Percentiles rank a stretch among this genome's conserved stretches.
Conservation (phyloP, 2,888 invertebrate species). For the Malthinus seriepunctatus region DNA sequence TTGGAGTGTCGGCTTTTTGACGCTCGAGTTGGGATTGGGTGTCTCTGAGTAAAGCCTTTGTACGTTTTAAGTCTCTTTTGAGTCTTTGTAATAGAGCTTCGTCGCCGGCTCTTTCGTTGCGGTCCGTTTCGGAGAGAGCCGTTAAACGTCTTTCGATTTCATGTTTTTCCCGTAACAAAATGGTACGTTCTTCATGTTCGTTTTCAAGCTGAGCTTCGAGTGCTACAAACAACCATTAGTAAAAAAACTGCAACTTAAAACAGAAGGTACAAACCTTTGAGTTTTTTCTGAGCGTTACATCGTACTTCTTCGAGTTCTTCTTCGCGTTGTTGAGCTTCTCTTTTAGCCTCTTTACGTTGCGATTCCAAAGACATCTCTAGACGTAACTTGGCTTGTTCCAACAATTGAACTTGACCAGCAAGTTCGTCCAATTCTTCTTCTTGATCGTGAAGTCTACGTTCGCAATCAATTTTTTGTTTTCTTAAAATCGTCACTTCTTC, state of each 20-base stretch:
- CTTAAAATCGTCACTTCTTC: conserved; percentile 84
- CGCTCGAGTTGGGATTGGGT: conserved; percentile 91
- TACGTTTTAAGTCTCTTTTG: conserved; percentile 84
- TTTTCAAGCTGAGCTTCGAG: conserved; percentile 90
- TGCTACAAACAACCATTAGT: conserved; percentile 58
- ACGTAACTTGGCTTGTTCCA: conserved; percentile 91
- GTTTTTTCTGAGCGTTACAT: conserved; percentile 88
- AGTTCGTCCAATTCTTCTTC: conserved; percentile 96
- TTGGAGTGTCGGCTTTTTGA: conserved; percentile 83
- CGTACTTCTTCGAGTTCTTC: conserved; percentile 93
- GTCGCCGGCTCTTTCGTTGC: conserved; percentile 72
- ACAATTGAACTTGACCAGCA: conserved; percentile 75
- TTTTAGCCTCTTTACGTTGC: conserved; percentile 85
- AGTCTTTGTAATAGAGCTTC: conserved; percentile 75
- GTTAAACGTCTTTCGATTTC: conserved; percentile 86
- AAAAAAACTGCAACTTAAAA: neutral
- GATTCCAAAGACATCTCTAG: conserved; percentile 94
- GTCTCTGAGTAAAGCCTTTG: conserved; percentile 87
- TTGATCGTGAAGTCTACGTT: conserved; percentile 81
- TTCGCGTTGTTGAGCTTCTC: conserved; percentile 88
- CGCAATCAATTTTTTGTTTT: conserved; percentile 84
- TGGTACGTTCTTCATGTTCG: conserved; percentile 89
- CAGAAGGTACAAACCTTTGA: conserved; percentile 65
- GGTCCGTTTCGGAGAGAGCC: conserved; percentile 75
- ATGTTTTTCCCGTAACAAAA: conserved; percentile 85